Evolutionary conservation across 2,797 vertebrate species (phyloP).

Genomic region (Neomorphus geoffroyi): DNA sequence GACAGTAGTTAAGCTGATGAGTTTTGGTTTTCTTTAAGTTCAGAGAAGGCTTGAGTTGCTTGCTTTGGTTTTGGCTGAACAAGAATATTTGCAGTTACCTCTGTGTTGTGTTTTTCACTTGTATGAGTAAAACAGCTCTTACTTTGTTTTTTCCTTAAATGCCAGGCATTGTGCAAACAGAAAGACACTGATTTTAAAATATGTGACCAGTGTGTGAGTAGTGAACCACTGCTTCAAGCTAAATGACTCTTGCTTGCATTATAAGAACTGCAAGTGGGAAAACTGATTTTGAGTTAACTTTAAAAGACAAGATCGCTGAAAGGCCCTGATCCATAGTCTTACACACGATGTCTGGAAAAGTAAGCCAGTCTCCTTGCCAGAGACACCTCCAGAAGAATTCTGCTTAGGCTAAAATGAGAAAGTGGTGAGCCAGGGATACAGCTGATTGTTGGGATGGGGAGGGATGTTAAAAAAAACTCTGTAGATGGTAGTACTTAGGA

Average conservation of each 20-base stretch:
- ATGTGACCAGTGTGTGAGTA: background rate
- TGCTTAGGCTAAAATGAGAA: background rate
- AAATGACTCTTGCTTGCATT: background rate
- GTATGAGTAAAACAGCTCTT: background rate
- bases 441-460: background rate
- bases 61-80: background rate
- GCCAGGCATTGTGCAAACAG: background rate
- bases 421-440: background rate
- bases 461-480: background rate
- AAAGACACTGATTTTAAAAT: background rate
- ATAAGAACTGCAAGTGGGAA: background rate
- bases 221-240: background rate
- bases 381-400: background rate
- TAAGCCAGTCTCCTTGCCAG: background rate
- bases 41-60: background rate
- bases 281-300: background rate
- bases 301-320: background rate
- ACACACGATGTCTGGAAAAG: background rate
- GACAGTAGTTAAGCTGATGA: background rate
- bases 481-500: accelerated
- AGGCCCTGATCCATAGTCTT: background rate
- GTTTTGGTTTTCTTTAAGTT: background rate
- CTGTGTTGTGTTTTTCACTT: background rate
- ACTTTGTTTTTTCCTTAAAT: background rate
- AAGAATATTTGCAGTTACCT: background rate